phyloP scores from a whole-genome alignment of 2,888 invertebrate genomes.

The Dascillus cervinus region DNA sequence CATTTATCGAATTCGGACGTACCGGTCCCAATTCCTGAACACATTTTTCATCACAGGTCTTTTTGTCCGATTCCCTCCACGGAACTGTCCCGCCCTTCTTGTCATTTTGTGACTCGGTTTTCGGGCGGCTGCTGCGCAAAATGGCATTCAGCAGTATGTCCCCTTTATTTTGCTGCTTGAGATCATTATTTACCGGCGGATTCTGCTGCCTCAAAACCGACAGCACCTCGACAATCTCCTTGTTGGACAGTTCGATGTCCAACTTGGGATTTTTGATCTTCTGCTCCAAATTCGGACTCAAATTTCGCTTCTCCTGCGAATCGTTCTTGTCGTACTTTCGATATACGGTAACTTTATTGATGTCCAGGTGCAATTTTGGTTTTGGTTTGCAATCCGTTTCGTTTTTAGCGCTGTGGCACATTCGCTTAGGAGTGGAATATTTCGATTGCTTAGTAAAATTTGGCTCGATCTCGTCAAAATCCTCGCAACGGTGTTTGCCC shows the following conservation, averaged over 20 bases:
- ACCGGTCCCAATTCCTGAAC: conserved; percentile 22
- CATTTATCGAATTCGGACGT: conserved; percentile 18
- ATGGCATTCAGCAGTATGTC: conserved; percentile 39
- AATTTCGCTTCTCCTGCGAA: conserved; percentile 19
- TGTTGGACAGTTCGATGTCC: conserved; percentile 38
- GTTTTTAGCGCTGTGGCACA: conserved; percentile 17
- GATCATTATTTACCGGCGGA: conserved; percentile 26
- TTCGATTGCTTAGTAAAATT: conserved; percentile 13
- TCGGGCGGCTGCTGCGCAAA: conserved; percentile 32
- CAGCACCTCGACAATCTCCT: conserved; percentile 41
- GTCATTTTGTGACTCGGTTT: conserved; percentile 6
- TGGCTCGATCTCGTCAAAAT: conserved; percentile 58
- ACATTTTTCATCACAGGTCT: conserved; percentile 23
- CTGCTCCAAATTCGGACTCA: conserved; percentile 15
- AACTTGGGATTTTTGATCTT: conserved; percentile 31
- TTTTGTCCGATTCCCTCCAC: conserved; percentile 12
- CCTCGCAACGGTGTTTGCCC: conserved; percentile 70
- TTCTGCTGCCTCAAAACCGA: conserved; percentile 37
- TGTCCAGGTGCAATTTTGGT: conserved; percentile 24
- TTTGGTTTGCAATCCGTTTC: conserved; percentile 13
- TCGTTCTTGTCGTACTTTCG: conserved; percentile 9
- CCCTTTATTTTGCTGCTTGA: conserved; percentile 29
- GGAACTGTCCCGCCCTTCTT: conserved; percentile 10
- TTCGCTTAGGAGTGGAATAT: conserved; percentile 20
- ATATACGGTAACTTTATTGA: conserved; percentile 13